phyloP scores from a whole-genome alignment of 2,888 invertebrate species.

The Venustoraphidia nigricollis region DNA sequence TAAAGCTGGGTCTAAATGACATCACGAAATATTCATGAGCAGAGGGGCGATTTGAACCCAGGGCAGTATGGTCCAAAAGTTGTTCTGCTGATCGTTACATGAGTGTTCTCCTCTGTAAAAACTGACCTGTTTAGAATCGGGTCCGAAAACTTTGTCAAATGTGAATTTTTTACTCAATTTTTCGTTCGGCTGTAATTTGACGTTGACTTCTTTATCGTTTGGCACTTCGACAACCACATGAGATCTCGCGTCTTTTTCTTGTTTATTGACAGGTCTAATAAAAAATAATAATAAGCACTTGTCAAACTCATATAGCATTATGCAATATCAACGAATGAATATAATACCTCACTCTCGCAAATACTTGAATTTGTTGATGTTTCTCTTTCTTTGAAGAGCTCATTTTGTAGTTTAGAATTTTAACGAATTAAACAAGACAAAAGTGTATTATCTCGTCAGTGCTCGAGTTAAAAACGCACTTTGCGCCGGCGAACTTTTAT shows the following conservation, averaged over 20 bases:
- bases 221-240: conserved; percentile 51
- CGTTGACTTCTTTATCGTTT: conserved; percentile 49
- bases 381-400: conserved; percentile 32
- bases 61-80: too few species aligned
- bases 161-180: conserved; percentile 59
- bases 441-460: too few species aligned
- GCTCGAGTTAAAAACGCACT: too few species aligned
- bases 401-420: neutral
- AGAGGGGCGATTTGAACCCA: neutral
- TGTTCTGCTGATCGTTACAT: too few species aligned
- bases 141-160: conserved; percentile 76
- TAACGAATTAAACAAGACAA: too few species aligned
- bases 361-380: conserved; percentile 78
- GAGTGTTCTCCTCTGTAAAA: conserved; percentile 4
- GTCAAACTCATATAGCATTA: conserved; percentile 5
- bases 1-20: neutral
- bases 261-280: conserved; percentile 58
- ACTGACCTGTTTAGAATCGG: conserved; percentile 60
- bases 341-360: conserved; percentile 68
- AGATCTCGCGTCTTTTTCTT: conserved; percentile 53
- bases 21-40: too few species aligned
- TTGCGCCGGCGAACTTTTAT: too few species aligned
- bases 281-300: conserved; percentile 12
- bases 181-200: conserved; percentile 32
- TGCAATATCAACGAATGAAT: conserved; percentile 4